Percentiles rank a stretch among this genome's conserved stretches.
phyloP scores from a whole-genome alignment of 2,113 vertebrate species.

The Melanerpes aurifrons region DNA sequence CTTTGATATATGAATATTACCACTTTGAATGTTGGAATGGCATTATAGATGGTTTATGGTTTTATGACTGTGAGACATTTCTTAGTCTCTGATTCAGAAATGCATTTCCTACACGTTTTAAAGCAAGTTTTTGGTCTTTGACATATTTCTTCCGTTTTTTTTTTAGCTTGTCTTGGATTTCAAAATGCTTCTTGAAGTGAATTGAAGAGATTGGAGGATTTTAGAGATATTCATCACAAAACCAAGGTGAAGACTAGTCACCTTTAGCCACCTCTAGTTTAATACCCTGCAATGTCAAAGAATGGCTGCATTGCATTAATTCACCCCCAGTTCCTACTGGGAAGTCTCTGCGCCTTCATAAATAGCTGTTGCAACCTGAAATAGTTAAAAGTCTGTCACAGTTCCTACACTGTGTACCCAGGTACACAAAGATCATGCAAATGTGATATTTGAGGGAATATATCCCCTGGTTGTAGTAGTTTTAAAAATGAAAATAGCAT shows the following conservation, averaged over 20 bases:
- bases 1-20: slow-evolving; percentile 65
- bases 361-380: neutral
- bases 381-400: neutral
- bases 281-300: neutral
- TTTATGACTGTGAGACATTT: slow-evolving; percentile 56
- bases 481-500: neutral
- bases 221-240: neutral
- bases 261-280: neutral
- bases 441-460: neutral
- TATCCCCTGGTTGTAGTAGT: neutral
- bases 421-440: neutral
- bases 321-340: neutral
- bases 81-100: slow-evolving; percentile 45
- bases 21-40: slow-evolving; percentile 19
- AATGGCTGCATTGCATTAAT: neutral
- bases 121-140: slow-evolving; percentile 22
- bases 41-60: slow-evolving; percentile 46
- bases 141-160: neutral
- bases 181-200: neutral
- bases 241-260: neutral
- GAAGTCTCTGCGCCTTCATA: neutral
- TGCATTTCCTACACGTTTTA: slow-evolving; percentile 26
- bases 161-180: neutral
- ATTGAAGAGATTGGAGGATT: neutral
- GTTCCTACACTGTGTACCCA: neutral